phyloP scores from a whole-genome alignment of 53 echinoderm and acorn worm species.

The Henricia sp. region DNA sequence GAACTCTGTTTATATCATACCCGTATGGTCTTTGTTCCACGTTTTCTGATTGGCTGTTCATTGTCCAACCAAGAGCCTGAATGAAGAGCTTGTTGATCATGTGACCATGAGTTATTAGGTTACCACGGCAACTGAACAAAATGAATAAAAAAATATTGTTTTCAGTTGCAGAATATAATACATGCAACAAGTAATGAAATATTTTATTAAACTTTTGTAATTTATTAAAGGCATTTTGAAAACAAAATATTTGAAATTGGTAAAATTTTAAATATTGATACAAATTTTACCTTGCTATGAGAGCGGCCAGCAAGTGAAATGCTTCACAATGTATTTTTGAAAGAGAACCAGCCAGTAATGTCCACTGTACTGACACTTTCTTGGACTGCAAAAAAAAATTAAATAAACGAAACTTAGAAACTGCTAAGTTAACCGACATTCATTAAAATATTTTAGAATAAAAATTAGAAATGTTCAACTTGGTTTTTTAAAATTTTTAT shows the following conservation, averaged over 20 bases:
- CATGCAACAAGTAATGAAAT: too few species aligned
- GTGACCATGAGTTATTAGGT: conserved; percentile 66
- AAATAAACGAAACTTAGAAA: not conserved
- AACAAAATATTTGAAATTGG: too few species aligned
- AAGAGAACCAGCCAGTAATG: conserved; percentile 66
- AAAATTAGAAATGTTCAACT: not conserved
- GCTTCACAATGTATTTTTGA: conserved; percentile 69
- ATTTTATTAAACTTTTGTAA: too few species aligned
- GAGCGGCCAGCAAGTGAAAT: conserved; percentile 63
- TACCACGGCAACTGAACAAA: conserved; percentile 64
- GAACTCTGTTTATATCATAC: too few species aligned
- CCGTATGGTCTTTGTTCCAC: conserved; percentile 59
- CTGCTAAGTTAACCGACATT: too few species aligned
- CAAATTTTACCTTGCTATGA: conserved; percentile 77
- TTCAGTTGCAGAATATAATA: too few species aligned
- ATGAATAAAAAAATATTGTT: not conserved
- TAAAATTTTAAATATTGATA: not conserved
- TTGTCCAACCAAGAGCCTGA: conserved; percentile 72
- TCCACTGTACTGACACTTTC: conserved; percentile 65
- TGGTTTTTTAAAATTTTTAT: too few species aligned
- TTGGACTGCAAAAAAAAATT: conserved; percentile 57
- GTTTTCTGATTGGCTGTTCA: conserved; percentile 25
- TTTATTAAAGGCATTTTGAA: too few species aligned
- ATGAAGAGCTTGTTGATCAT: conserved; percentile 74
- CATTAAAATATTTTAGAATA: not conserved